Evolutionary conservation across 2,888 invertebrate genomes (phyloP).

Genomic region (Pteria penguin): DNA sequence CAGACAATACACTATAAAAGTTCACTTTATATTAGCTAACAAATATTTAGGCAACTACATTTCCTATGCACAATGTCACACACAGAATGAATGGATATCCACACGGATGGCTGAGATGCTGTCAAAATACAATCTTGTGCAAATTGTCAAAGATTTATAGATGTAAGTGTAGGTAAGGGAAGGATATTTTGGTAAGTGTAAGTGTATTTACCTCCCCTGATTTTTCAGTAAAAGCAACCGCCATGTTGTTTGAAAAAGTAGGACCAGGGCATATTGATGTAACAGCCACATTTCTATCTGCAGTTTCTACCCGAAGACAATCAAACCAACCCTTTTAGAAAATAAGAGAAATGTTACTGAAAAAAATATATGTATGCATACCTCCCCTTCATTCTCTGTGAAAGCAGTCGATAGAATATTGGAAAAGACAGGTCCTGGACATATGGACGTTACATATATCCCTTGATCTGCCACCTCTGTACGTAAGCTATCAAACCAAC

Average conservation of each 20-base stretch:
- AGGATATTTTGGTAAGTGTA: too few relatives aligned
- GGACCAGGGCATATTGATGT: slow-evolving; percentile 90
- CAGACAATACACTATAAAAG: too few relatives aligned
- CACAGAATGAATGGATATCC: too few relatives aligned
- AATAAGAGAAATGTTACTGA: neutral
- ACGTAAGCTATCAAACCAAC: slow-evolving; percentile 86
- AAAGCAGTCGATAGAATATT: slow-evolving; percentile 86
- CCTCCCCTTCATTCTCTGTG: slow-evolving; percentile 84
- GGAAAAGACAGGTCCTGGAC: slow-evolving; percentile 89
- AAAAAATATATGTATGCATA: too few relatives aligned
- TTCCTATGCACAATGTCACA: too few relatives aligned
- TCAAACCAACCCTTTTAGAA: slow-evolving; percentile 90
- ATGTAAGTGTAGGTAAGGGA: too few relatives aligned
- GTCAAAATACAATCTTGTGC: too few relatives aligned
- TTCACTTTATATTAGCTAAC: too few relatives aligned
- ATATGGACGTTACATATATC: slow-evolving; percentile 85
- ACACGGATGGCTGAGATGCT: too few relatives aligned
- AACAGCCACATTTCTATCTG: slow-evolving; percentile 83
- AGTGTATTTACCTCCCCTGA: slow-evolving; percentile 82
- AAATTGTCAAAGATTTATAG: too few relatives aligned
- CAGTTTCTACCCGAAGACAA: slow-evolving; percentile 84
- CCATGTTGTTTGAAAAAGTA: slow-evolving; percentile 86
- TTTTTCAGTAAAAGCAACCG: slow-evolving; percentile 86
- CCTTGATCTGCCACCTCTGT: slow-evolving; percentile 84
- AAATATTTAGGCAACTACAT: too few relatives aligned